Conservation (phyloP, 2,113 vertebrate genomes). For the Neolamprologus cancellatus region DNA sequence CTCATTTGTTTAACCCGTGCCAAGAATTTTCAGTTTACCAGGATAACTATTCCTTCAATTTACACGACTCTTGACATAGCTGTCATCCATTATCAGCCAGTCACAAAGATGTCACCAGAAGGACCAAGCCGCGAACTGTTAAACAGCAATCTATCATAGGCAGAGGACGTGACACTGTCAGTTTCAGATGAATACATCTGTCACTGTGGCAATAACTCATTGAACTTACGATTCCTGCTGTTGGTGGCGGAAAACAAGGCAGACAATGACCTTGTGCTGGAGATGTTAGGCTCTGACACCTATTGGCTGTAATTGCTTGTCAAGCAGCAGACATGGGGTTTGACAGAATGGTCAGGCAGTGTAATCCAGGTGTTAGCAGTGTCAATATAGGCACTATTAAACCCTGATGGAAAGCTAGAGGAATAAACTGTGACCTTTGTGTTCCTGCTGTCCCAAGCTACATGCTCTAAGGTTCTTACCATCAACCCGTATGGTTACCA, state of each 20-base stretch:
- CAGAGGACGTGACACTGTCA: slow-evolving; percentile 24
- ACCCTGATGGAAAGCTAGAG: not conserved
- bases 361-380: slow-evolving; percentile 46
- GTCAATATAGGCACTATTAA: not conserved
- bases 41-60: not conserved
- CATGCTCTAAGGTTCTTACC: not conserved
- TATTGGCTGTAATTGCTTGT: slow-evolving; percentile 60
- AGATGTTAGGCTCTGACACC: slow-evolving; percentile 11
- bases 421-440: slow-evolving; percentile 9
- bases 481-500: not conserved
- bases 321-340: slow-evolving; percentile 27
- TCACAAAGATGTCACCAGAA: not conserved
- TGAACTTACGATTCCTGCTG: slow-evolving; percentile 9
- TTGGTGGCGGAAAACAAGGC: not conserved
- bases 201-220: slow-evolving; percentile 25
- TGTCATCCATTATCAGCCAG: not conserved
- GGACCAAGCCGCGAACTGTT: not conserved
- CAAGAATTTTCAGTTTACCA: not conserved
- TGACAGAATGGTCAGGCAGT: slow-evolving; percentile 28
- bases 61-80: not conserved
- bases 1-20: not conserved
- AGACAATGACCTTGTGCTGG: slow-evolving; percentile 38
- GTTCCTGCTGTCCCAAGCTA: not conserved
- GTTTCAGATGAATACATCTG: slow-evolving; percentile 25
- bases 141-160: slow-evolving; percentile 6